Base-by-base conservation (phyloP, 2,113 vertebrate species). In the Engystomops pustulosus region DNA sequence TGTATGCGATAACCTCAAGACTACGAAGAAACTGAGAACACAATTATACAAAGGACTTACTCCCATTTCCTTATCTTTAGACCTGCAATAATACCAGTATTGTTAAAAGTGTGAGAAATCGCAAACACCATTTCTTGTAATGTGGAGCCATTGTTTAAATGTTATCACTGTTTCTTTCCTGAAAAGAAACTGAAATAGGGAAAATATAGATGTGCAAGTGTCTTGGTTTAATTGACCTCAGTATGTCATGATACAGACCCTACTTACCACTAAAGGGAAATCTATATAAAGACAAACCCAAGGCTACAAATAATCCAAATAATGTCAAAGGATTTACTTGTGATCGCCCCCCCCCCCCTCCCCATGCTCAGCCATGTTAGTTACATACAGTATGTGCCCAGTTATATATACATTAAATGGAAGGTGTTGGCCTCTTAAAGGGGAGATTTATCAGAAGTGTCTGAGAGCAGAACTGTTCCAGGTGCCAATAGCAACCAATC, bases 31-130 rank as follows among this genome's bases (percentile, higher is more conserved):
- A 58, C 38, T 45, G 76, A 45, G 55, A 38, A 38, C 58, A 81
- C 80, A 81, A 71, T 81, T 17, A n/a, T 71, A 55, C 18, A 58
- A n/a, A 69, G 41, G 80, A 4, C 32, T 71, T 55, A 81, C 80
- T 81, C 80, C 80, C 68, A 58, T 71, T 81, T 71, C 80, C 80
- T 55, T 81, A 51, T 71, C 67, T 71, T 34, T 45, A 38, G 0
- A n/a, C 67, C 41, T n/a, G 3, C 34, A 71, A 12, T 55, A 15
- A 71, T 70, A 49, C 49, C 47, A 55, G 47, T 65, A 81, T 81
- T 81, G 79, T 81, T 67, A 55, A 41, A 45, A 38, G 32, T 71
- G 80, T 71, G 68, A 81, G 80, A 81, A 81, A 71, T 62, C 10
- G 34, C 23, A 27, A 44, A 45, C 38, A 41, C 15, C 7, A 17